These are phyloP conservation scores for Barnardius zonarius DNA, from an alignment of 2,113 vertebrate genomes.

Conservation along the genomic window DNA sequence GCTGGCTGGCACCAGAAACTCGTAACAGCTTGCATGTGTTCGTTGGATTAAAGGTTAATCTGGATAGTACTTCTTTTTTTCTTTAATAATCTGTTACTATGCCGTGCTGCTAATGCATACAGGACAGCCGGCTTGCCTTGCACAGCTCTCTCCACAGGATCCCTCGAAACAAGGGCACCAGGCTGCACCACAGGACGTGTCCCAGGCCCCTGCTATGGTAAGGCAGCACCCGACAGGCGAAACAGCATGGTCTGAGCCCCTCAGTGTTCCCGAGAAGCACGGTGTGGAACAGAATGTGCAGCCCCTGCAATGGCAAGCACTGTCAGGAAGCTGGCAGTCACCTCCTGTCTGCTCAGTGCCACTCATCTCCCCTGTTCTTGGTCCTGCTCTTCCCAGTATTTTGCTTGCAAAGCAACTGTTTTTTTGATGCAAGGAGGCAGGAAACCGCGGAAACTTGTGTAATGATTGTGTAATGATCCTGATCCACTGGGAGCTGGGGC, in stretches of 20 bases:
- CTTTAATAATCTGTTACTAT: neutral
- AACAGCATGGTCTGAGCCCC: rapidly evolving
- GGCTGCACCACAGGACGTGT: rapidly evolving
- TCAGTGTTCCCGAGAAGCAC: rapidly evolving
- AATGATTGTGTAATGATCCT: neutral
- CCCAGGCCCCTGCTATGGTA: rapidly evolving
- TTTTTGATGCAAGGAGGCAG: neutral
- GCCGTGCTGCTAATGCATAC: rapidly evolving
- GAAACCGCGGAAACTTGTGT: neutral
- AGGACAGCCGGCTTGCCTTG: neutral
- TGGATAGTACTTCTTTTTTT: neutral
- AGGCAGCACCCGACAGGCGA: neutral
- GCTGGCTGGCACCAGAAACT: neutral
- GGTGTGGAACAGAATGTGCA: neutral
- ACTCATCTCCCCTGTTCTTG: neutral
- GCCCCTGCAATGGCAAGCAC: rapidly evolving
- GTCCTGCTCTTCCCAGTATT: neutral
- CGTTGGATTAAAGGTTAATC: slow-evolving; percentile 56
- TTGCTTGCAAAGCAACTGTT: rapidly evolving
- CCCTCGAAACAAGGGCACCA: neutral
- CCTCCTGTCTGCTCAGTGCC: neutral
- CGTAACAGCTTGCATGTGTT: neutral
- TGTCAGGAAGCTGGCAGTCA: neutral
- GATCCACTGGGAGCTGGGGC: neutral
- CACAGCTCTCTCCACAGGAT: neutral